These are phyloP conservation scores for Diuraphis noxia DNA, from an alignment of 1,140 invertebrate genomes.

Conservation along the genomic window DNA sequence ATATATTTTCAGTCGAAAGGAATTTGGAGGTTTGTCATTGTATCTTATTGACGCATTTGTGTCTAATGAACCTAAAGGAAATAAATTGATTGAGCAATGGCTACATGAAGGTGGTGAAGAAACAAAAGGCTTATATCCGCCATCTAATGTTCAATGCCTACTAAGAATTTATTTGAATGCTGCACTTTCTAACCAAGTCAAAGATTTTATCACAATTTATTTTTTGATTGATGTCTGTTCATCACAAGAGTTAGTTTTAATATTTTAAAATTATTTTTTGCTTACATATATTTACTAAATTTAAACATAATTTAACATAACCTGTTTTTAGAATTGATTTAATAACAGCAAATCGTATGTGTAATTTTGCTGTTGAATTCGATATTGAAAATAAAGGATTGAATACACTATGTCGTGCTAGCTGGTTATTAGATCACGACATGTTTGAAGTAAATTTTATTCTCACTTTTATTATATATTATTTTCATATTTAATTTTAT, in stretches of 20 bases:
- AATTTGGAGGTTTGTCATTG: conserved; percentile 59
- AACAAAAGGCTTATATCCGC: conserved; percentile 71
- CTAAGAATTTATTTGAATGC: conserved; percentile 74
- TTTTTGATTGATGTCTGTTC: conserved; percentile 73
- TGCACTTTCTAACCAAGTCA: conserved; percentile 64
- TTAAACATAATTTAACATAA: not conserved
- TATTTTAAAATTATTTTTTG: not conserved
- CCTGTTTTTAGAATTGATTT: conserved; percentile 23
- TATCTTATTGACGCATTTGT: conserved; percentile 68
- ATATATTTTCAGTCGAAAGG: conserved; percentile 57
- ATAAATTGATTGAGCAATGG: conserved; percentile 66
- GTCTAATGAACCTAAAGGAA: conserved; percentile 62
- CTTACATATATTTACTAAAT: not conserved
- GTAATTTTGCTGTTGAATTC: conserved; percentile 47
- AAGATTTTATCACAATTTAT: conserved; percentile 80
- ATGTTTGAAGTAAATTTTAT: conserved; percentile 51
- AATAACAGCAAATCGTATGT: conserved; percentile 30
- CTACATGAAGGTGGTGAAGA: conserved; percentile 68
- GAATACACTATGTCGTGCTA: conserved; percentile 23
- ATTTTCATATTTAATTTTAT: not conserved
- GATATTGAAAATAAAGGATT: conserved; percentile 39
- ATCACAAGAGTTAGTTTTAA: conserved; percentile 34
- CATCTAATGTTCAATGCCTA: conserved; percentile 75
- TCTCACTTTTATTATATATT: not conserved
- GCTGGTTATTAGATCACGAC: conserved; percentile 54